Evolutionary conservation across 2,797 vertebrate species (phyloP), one percentile per base, ranked within the genome.

Genomic region (Poeciliopsis infans): DNA sequence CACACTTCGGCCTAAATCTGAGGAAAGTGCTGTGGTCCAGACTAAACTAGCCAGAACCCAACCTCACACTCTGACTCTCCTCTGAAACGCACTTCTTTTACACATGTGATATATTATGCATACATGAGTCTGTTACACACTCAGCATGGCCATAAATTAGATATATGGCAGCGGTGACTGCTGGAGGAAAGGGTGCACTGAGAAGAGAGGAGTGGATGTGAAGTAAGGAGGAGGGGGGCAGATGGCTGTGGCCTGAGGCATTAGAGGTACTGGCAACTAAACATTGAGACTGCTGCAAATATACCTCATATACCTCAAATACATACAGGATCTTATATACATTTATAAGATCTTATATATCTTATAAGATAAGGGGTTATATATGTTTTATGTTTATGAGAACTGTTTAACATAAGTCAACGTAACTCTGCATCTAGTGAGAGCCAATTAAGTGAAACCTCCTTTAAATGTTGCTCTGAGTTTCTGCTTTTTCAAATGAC

Each of bases 211-310:
- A 74, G 79, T 82, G 51, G 81, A 49, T 84, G 86, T 81, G 88
- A 85, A 79, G 77, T 76, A 66, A 53, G 82, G 86, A 20, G 61
- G 57, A 88, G 85, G 86, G 87, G 80, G 89, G 92, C 94, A 95
- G 94, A 95, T 94, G 95, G 93, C 82, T 86, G 83, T 90, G 82
- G 92, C 93, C 95, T 88, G 79, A 89, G 94, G 94, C 93, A 51
- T 85, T 87, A 46, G 80, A 90, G 84, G 88, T 88, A 84, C 88
- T 70, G 86, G 87, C 90, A 91, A 86, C 87, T 90, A 90, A 91
- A 93, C 88, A 92, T 41, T 81, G 81, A 90, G 81, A 78, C 86
- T 80, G 72, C 81, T 77, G 75, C 81, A 82, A 76, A 78, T 71
- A 85, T 68, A 23, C 6, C 7, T 51, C 71, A 13, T 68, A 39